Evolutionary conservation across 2,113 vertebrate genomes (phyloP).

Genomic region (Phalacrocorax brasilianus): DNA sequence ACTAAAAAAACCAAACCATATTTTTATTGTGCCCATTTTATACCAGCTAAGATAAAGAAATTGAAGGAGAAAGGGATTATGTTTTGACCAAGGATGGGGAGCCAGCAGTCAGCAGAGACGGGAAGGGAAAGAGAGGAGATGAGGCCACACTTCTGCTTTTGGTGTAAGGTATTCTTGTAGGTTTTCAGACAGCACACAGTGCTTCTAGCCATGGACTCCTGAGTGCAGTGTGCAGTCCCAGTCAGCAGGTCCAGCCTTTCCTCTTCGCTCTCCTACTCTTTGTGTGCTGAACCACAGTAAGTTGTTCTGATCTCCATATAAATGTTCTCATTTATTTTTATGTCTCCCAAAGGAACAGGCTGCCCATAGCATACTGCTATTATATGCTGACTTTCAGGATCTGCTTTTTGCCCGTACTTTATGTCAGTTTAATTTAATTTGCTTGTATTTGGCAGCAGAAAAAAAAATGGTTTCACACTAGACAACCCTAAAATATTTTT

Average conservation of each 20-base stretch:
- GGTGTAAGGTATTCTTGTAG: not conserved
- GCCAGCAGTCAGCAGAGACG: not conserved
- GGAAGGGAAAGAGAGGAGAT: not conserved
- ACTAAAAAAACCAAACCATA: not conserved
- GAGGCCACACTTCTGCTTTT: not conserved
- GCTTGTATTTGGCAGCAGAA: not conserved
- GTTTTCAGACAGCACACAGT: not conserved
- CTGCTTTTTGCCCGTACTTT: not conserved
- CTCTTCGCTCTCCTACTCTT: not conserved
- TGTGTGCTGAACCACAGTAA: not conserved
- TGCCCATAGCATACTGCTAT: not conserved
- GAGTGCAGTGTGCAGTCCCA: not conserved
- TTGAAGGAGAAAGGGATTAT: not conserved
- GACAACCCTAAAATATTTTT: not conserved
- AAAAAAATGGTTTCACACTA: not conserved
- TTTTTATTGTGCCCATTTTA: not conserved
- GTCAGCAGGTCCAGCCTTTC: not conserved
- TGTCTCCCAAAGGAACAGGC: not conserved
- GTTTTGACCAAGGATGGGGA: not conserved
- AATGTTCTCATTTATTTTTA: not conserved
- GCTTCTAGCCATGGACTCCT: not conserved
- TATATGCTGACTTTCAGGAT: not conserved
- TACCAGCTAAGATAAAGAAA: not conserved
- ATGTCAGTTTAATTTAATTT: not conserved
- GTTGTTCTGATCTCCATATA: not conserved